phyloP scores from a whole-genome alignment of 2,888 invertebrate species.

The Lasioglossum lativentre region DNA sequence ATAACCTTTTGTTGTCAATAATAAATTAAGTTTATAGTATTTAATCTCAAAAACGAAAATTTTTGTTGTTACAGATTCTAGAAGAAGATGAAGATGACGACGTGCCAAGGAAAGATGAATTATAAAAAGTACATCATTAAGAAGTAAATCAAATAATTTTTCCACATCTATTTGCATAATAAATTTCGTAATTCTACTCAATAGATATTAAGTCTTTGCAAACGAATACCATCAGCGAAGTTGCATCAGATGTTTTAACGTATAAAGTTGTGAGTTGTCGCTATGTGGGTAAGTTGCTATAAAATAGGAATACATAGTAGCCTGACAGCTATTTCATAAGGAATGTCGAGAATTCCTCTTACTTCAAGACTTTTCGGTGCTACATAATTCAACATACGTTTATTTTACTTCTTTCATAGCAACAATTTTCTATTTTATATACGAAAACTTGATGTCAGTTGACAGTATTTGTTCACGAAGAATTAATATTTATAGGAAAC shows the following conservation, averaged over 20 bases:
- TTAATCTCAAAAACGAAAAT: slow-evolving; percentile 1
- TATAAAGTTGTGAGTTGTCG: not conserved
- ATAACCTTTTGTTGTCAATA: not conserved
- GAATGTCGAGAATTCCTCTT: not conserved
- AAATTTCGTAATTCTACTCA: slow-evolving; percentile 56
- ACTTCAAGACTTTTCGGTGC: not conserved
- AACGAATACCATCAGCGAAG: not conserved
- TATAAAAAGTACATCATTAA: slow-evolving; percentile 87
- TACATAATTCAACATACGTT: not conserved
- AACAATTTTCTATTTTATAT: not conserved
- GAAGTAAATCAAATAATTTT: slow-evolving; percentile 67
- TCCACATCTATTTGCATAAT: slow-evolving; percentile 60
- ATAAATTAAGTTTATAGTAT: not conserved
- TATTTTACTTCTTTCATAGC: not conserved
- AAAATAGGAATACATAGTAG: not conserved
- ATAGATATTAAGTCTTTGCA: slow-evolving; percentile 36
- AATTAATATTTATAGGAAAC: slow-evolving; percentile 59
- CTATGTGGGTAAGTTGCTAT: not conserved
- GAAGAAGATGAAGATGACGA: slow-evolving; percentile 91
- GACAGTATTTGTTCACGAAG: slow-evolving; percentile 3
- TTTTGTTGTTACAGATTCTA: slow-evolving; percentile 84
- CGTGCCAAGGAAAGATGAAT: slow-evolving; percentile 90
- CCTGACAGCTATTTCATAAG: not conserved
- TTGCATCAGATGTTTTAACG: not conserved
- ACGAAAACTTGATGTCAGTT: not conserved